phyloP scores from a whole-genome alignment of 2,797 vertebrate genomes.

The Malacoraja senta region DNA sequence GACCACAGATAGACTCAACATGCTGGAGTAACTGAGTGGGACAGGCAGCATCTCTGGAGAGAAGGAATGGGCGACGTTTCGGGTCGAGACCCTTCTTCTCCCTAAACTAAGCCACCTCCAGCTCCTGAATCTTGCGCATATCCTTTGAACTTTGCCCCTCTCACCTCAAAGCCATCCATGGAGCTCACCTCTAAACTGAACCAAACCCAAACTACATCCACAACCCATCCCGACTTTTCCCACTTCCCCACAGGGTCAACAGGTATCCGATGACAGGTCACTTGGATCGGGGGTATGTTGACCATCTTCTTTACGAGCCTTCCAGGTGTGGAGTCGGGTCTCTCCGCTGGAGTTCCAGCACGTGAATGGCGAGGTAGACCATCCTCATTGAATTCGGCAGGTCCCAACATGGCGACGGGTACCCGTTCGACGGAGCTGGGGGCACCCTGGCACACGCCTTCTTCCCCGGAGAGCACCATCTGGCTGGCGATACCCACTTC shows the following conservation, averaged over 20 bases:
- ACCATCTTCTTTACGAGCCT: slow-evolving; percentile 57
- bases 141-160: too few species aligned
- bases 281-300: slow-evolving; percentile 42
- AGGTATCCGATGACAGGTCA: slow-evolving; percentile 56
- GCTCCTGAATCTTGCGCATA: too few species aligned
- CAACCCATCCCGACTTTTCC: neutral
- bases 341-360: slow-evolving; percentile 60
- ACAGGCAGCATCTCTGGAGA: too few species aligned
- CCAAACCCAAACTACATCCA: too few species aligned
- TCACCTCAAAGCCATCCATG: too few species aligned
- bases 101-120: too few species aligned
- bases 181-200: too few species aligned
- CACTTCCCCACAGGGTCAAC: slow-evolving; percentile 54
- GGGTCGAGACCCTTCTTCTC: too few species aligned
- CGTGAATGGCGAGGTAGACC: slow-evolving; percentile 52
- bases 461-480: slow-evolving; percentile 65
- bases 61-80: too few species aligned
- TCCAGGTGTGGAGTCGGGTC: slow-evolving; percentile 64
- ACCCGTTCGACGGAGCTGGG: slow-evolving; percentile 79
- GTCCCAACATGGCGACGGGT: slow-evolving; percentile 72
- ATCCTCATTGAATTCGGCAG: slow-evolving; percentile 68
- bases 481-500: slow-evolving; percentile 80
- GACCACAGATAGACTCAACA: too few species aligned
- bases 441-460: slow-evolving; percentile 85
- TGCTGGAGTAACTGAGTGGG: too few species aligned